A percentile compares a stretch with the other conserved stretches of the same genome.
Evolutionary conservation across 2,113 vertebrate genomes (phyloP).

Genomic region (Aptenodytes patagonicus): DNA sequence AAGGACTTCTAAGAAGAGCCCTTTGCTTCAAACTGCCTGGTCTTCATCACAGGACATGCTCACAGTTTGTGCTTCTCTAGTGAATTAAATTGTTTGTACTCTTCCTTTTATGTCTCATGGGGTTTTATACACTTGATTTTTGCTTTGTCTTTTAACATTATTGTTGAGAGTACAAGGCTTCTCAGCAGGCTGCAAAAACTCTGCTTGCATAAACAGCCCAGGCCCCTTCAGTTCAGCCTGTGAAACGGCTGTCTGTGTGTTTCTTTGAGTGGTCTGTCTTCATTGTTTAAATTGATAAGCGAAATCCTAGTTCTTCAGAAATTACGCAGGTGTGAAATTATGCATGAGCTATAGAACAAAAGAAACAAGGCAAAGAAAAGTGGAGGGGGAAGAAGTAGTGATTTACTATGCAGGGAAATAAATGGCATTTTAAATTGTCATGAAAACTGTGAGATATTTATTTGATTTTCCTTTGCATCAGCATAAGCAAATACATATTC

Average conservation of each 20-base stretch:
- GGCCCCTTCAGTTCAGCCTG: background rate
- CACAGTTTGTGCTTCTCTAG: background rate
- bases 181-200: background rate
- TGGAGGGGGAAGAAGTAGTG: background rate
- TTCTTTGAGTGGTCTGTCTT: background rate
- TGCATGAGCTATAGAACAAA: background rate
- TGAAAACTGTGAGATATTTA: background rate
- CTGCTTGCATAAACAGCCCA: background rate
- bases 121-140: background rate
- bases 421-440: background rate
- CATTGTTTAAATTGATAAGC: background rate
- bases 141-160: background rate
- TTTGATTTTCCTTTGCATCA: background rate
- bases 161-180: background rate
- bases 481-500: background rate
- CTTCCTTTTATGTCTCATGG: background rate
- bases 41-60: background rate
- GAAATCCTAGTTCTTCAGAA: constrained; percentile 1
- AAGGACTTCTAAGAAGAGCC: background rate
- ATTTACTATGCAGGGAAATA: background rate
- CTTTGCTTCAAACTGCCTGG: background rate
- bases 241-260: background rate
- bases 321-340: constrained; percentile 10
- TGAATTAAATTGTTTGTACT: background rate
- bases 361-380: background rate